phyloP scores from a whole-genome alignment of 1,140 invertebrate genomes.

The Cotesia chilonis region DNA sequence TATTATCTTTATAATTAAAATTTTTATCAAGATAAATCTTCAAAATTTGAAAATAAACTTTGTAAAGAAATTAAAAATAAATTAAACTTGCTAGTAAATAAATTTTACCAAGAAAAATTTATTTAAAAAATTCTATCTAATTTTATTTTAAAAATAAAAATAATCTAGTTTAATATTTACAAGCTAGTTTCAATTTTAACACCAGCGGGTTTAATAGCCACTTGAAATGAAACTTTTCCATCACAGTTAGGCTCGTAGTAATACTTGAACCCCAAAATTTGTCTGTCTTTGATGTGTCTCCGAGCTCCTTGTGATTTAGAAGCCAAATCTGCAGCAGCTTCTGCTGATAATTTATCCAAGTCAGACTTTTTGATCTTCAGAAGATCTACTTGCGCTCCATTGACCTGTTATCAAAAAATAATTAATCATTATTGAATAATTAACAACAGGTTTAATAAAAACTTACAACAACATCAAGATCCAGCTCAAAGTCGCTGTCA shows the following conservation, averaged over 20 bases:
- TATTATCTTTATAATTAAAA: no score
- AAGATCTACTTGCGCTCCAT: constrained; percentile 64
- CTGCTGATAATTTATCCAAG: constrained; percentile 66
- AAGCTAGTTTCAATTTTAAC: not conserved
- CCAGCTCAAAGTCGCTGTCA: constrained; percentile 76
- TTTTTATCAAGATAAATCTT: no score
- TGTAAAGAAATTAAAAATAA: no score
- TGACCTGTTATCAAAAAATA: constrained; percentile 54
- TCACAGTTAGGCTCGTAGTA: constrained; percentile 45
- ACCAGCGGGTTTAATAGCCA: not conserved
- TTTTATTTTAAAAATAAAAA: no score
- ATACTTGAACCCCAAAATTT: constrained; percentile 44
- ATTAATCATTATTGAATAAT: no score
- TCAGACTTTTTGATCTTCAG: constrained; percentile 66
- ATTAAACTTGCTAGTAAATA: no score
- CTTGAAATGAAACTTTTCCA: constrained; percentile 43
- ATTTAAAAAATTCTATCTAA: no score
- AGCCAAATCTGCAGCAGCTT: constrained; percentile 68
- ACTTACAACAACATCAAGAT: constrained; percentile 72
- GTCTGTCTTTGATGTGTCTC: constrained; percentile 38
- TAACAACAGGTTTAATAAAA: constrained; percentile 9
- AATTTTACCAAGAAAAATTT: no score
- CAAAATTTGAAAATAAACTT: no score
- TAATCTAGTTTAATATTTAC: not conserved
- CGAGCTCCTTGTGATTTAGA: constrained; percentile 52